A percentile compares a stretch with the other conserved stretches of the same genome.
Conservation (phyloP, 2,888 invertebrate genomes). For the Aspidiotus destructor region DNA sequence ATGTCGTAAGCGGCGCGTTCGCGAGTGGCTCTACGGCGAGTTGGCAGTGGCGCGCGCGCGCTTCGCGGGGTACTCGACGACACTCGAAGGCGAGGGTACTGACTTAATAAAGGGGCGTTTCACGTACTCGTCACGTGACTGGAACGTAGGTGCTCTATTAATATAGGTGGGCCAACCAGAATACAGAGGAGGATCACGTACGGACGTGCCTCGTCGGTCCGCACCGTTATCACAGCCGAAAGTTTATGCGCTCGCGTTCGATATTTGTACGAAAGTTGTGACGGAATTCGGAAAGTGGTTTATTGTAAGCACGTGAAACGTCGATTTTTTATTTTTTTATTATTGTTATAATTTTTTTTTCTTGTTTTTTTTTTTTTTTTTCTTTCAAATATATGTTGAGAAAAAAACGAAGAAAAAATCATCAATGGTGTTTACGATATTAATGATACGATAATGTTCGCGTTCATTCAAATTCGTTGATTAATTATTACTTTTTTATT, state of each 20-base stretch:
- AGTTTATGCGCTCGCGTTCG: conserved; percentile 26
- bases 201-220: conserved; percentile 31
- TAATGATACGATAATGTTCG: too few relatives aligned
- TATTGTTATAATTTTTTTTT: neutral
- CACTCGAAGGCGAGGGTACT: conserved; percentile 13
- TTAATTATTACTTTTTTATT: too few relatives aligned
- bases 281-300: conserved; percentile 25
- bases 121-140: conserved; percentile 33
- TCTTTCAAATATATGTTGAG: neutral
- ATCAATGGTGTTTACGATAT: too few relatives aligned
- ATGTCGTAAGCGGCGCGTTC: conserved; percentile 18
- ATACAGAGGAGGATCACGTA: conserved; percentile 31
- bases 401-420: too few relatives aligned
- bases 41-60: neutral
- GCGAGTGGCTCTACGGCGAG: neutral
- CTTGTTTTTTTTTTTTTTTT: neutral
- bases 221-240: conserved; percentile 29
- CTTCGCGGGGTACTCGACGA: neutral
- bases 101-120: conserved; percentile 33
- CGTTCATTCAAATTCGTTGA: too few relatives aligned
- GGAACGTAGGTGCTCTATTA: conserved; percentile 20
- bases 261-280: conserved; percentile 28
- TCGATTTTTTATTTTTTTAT: conserved; percentile 19
- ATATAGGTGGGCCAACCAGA: conserved; percentile 30
- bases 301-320: conserved; percentile 29